Evolutionary conservation across 2,113 vertebrate species (phyloP), one percentile per base, ranked within the genome.

Genomic region (Pycnonotus jocosus): DNA sequence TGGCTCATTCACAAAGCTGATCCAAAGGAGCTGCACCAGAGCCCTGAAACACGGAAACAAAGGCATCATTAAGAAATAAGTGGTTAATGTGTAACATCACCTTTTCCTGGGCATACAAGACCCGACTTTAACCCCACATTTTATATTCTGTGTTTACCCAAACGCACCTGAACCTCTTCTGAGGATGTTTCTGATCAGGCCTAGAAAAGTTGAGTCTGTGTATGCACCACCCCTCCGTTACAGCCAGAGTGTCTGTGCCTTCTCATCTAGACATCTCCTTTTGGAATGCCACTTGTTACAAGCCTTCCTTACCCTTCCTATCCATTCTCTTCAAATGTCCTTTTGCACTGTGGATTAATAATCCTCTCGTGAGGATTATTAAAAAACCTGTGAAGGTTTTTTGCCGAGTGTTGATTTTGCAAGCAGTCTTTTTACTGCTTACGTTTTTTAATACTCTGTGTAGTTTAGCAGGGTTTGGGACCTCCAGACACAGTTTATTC

Each of bases 121-220:
- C 20, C 38, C 47, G 66, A 37, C 38, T 38, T 57, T 37, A 40
- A 58, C 10, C 7, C 22, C n/a, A 48, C 16, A 3, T 45, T 72
- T 76, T 83, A 20, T 42, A 12, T 37, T 64, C 44, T 5, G 0
- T 69, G 19, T 15, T 83, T 71, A 64, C n/a, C 4, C 28, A 66
- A 62, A 58, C 10, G 6, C 0, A 1, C 11, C 31, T 31, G 27
- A 82, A 65, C 31, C 47, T 61, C 47, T 35, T 70, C 30, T 86
- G 31, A 2, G 1, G 33, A 23, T 0, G 0, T 42, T 86, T 51
- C 81, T 80, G 53, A 47, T 6, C 13, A 57, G 50, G 30, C 10
- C 2, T 0, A 65, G 19, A 45, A 45, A 88, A 71, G 24, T 0
- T 57, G 25, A 40, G 11, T n/a, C 51, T 28, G 14, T 40, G 18